Percentiles rank a stretch among this genome's conserved stretches.
These are phyloP conservation scores for Rhinichthys klamathensis DNA, from an alignment of 2,113 vertebrate species.

Conservation along the genomic window DNA sequence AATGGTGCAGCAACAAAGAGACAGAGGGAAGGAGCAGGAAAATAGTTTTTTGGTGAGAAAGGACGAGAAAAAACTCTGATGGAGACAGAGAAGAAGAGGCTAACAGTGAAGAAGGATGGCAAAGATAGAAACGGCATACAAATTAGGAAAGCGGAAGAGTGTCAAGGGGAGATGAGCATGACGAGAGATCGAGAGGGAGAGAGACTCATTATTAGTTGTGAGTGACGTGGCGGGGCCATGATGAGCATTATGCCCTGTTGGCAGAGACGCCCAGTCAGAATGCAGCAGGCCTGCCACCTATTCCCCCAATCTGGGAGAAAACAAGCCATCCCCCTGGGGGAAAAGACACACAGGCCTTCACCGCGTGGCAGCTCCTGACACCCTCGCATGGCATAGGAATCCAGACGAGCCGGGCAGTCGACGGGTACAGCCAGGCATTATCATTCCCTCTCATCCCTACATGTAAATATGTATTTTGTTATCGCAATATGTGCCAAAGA, in stretches of 20 bases:
- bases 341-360: constrained; percentile 54
- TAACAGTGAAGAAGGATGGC: constrained; percentile 67
- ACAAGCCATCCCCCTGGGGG: constrained; percentile 64
- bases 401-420: constrained; percentile 40
- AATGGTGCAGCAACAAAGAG: constrained; percentile 87
- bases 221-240: constrained; percentile 57
- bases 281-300: constrained; percentile 59
- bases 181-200: constrained; percentile 22
- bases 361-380: constrained; percentile 61
- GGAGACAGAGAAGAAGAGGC: constrained; percentile 52
- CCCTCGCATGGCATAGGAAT: constrained; percentile 46
- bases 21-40: constrained; percentile 68
- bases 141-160: constrained; percentile 56
- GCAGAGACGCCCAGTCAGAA: constrained; percentile 51
- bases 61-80: constrained; percentile 49
- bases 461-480: constrained; percentile 62
- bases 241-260: constrained; percentile 60
- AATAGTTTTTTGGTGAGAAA: constrained; percentile 57
- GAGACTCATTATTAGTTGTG: constrained; percentile 63
- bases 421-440: constrained; percentile 52
- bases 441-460: constrained; percentile 56
- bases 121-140: constrained; percentile 68
- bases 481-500: constrained; percentile 45
- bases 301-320: constrained; percentile 53
- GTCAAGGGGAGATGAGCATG: constrained; percentile 43